Base-by-base conservation (phyloP, 2,888 invertebrate species). In the Acanthosepion pharaonis region DNA sequence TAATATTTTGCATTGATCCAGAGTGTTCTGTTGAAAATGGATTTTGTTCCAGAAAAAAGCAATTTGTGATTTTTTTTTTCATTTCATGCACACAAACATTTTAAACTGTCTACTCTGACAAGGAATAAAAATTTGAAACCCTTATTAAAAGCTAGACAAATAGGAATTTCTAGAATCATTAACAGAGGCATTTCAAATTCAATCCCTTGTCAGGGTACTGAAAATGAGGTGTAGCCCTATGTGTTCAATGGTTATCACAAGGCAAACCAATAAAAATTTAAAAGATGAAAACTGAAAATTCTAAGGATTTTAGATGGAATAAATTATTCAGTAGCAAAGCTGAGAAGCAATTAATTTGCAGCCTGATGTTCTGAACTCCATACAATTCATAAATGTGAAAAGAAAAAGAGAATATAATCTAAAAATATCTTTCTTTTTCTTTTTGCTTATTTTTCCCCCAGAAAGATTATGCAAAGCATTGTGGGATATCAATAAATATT, bases 351-450 rank as follows among this genome's bases (percentile, higher is more conserved):
- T 4, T 11, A 33, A n/a, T 11, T 15, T n/a, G 15, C n/a, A 11
- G 78, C 78, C 78, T 78, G 1, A 78, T n/a, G 11, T 78, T n/a
- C 11, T 78, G n/a, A 78, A 78, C 18, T 78, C 78, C 28, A 78
- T 4, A n/a, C 78, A n/a, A 0, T n/a, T n/a, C 11, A 78, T 5
- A 78, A 78, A 78, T 78, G n/a, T n/a, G 78, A 78, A n/a, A 78
- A 78, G n/a, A 78, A 78, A 15, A 78, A 78, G n/a, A 20, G 15
- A 78, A 78, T 15, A 78, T n/a, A 78, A 18, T n/a, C n/a, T 9
- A 33, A 33, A 78, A 78, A 78, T 78, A 78, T 78, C 78, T 78
- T 78, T 78, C n/a, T 78, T 78, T n/a, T 78, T 78, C 78, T 78
- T 78, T 33, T 59, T 55, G 55, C 55, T 18, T 23, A 20, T 23